A percentile compares a stretch with the other conserved stretches of the same genome.
Conservation (phyloP, 2,113 vertebrate genomes). For the Amia ocellicauda region DNA sequence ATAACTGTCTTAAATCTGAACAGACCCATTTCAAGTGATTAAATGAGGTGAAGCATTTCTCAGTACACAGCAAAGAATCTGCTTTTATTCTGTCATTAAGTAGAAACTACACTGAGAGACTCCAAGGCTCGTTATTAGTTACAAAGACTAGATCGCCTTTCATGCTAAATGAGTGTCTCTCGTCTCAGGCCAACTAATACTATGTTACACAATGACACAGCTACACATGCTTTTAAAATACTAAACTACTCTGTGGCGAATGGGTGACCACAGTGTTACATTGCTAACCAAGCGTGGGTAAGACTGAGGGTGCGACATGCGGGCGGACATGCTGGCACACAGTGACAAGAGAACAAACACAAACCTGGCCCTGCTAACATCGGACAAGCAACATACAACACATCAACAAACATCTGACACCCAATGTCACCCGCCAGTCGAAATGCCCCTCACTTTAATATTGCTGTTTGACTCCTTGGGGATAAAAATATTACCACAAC, state of each 20-base stretch:
- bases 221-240: background rate
- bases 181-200: background rate
- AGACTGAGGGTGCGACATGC: background rate
- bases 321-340: too few relatives aligned
- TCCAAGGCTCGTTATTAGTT: too few relatives aligned
- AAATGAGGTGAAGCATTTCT: conserved; percentile 3
- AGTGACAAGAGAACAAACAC: background rate
- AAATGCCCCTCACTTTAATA: background rate
- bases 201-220: background rate
- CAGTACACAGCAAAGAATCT: background rate
- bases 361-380: background rate
- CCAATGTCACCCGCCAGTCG: too few relatives aligned
- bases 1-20: too few relatives aligned
- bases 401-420: background rate
- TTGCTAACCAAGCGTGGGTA: background rate
- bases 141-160: background rate
- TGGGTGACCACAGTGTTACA: background rate
- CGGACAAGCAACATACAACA: background rate
- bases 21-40: background rate
- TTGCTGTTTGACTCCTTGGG: conserved; percentile 18
- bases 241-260: background rate
- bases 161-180: conserved; percentile 7
- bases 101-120: background rate
- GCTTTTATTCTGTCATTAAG: background rate
- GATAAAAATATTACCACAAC: background rate